These are phyloP conservation scores for Caprella mutica DNA, from an alignment of 2,888 invertebrate genomes.

Conservation along the genomic window DNA sequence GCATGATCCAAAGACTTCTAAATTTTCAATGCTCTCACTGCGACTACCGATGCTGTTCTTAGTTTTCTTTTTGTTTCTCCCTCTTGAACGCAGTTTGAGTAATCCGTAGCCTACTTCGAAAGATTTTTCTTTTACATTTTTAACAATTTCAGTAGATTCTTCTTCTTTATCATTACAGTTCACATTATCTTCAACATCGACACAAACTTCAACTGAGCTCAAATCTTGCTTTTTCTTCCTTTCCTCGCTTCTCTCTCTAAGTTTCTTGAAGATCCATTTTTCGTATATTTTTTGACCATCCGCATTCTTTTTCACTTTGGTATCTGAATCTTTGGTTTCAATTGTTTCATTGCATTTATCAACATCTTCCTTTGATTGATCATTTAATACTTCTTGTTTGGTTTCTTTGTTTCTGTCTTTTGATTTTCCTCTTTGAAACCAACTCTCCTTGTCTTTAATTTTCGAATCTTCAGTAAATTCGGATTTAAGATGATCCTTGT, in stretches of 20 bases:
- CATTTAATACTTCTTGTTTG: conserved; percentile 9
- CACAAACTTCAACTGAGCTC: conserved; percentile 17
- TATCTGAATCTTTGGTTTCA: background rate
- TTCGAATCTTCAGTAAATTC: background rate
- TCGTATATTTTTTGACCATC: conserved; percentile 26
- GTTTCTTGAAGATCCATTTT: conserved; percentile 23
- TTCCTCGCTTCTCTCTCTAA: conserved; percentile 29
- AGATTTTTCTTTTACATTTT: no score
- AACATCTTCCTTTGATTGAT: conserved; percentile 7
- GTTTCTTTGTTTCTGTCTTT: conserved; percentile 21
- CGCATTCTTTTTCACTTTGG: conserved; percentile 3
- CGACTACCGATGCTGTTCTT: conserved; percentile 13
- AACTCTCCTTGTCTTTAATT: conserved; percentile 21
- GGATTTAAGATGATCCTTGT: conserved; percentile 19
- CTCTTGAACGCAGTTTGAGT: no score
- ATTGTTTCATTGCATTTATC: background rate
- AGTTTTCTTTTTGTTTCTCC: conserved; percentile 12
- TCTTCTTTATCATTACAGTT: no score
- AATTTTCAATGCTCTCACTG: conserved; percentile 12
- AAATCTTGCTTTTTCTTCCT: conserved; percentile 19
- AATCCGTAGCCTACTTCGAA: no score
- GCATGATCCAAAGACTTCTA: no score
- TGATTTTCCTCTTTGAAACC: conserved; percentile 27
- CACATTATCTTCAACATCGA: no score
- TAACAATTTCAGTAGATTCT: no score